Conservation (phyloP, 1,140 invertebrate genomes). For the Nebria ingens region DNA sequence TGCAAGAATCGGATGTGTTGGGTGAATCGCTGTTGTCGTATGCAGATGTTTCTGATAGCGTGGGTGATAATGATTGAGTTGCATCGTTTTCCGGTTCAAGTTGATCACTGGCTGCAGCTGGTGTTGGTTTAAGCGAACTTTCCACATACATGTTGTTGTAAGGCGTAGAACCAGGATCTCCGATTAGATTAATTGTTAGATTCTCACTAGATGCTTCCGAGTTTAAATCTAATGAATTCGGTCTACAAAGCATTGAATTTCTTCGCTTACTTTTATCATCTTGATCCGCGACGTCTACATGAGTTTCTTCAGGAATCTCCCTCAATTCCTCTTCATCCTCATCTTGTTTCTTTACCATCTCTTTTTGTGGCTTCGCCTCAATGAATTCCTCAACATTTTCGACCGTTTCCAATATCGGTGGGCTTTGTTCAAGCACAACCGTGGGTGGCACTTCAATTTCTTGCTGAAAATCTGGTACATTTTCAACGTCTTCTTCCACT, state of each 20-base stretch:
- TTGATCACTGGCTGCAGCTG: conserved; percentile 12
- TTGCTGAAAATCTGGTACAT: conserved; percentile 19
- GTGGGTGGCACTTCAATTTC: background rate
- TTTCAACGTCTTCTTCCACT: conserved; percentile 21
- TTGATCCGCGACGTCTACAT: background rate
- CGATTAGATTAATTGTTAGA: conserved; percentile 20
- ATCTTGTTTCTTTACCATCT: background rate
- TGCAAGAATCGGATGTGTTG: background rate
- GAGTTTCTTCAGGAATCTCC: background rate
- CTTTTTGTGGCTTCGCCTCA: too few species aligned
- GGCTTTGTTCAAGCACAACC: conserved; percentile 4
- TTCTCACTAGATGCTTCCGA: background rate
- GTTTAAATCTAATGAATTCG: conserved; percentile 30
- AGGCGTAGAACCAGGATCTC: conserved; percentile 29
- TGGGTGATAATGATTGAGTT: background rate
- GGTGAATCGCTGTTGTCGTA: background rate
- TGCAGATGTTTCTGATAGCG: background rate
- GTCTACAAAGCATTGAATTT: conserved; percentile 18
- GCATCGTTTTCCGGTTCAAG: conserved; percentile 7
- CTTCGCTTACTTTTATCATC: background rate
- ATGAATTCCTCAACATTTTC: too few species aligned
- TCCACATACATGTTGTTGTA: conserved; percentile 31
- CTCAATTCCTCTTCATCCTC: background rate
- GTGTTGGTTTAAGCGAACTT: conserved; percentile 1
- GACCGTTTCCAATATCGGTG: background rate